phyloP scores from a whole-genome alignment of 1,140 invertebrate genomes.

The Heterodera schachtii region DNA sequence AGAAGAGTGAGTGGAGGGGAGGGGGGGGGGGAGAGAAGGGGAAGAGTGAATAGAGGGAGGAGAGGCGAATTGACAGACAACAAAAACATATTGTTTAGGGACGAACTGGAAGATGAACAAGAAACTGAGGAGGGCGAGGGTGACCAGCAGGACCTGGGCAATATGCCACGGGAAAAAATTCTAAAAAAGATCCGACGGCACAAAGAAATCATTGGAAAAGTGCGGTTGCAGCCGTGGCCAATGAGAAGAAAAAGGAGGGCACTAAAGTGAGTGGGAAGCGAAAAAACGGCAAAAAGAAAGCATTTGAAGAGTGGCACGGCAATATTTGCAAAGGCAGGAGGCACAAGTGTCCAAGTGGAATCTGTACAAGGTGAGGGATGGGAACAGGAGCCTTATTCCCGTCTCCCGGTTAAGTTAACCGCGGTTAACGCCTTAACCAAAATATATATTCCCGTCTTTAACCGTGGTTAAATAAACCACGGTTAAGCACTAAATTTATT shows the following conservation, averaged over 20 bases:
- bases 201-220: slow-evolving; percentile 85
- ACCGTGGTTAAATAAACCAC: too few relatives aligned
- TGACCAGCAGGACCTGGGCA: slow-evolving; percentile 49
- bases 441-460: too few relatives aligned
- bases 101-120: slow-evolving; percentile 42
- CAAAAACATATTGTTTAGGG: not conserved
- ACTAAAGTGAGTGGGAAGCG: slow-evolving; percentile 68
- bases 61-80: not conserved
- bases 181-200: slow-evolving; percentile 87
- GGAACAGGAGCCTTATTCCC: too few relatives aligned
- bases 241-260: slow-evolving; percentile 83
- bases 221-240: slow-evolving; percentile 84
- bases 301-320: slow-evolving; percentile 52
- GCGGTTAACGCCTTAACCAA: too few relatives aligned
- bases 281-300: not conserved
- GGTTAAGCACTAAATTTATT: too few relatives aligned
- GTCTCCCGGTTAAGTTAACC: too few relatives aligned
- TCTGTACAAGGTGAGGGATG: slow-evolving; percentile 55
- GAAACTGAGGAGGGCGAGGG: slow-evolving; percentile 59
- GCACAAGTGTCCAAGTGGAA: slow-evolving; percentile 59
- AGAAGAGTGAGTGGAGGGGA: too few relatives aligned
- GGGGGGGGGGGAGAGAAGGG: too few relatives aligned
- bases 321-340: slow-evolving; percentile 59
- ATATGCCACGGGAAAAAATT: slow-evolving; percentile 76
- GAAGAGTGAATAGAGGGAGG: not conserved